A percentile compares a stretch with the other conserved stretches of the same genome.
These are phyloP conservation scores for Bambusicola thoracicus DNA, from an alignment of 2,113 vertebrate genomes.

Conservation along the genomic window DNA sequence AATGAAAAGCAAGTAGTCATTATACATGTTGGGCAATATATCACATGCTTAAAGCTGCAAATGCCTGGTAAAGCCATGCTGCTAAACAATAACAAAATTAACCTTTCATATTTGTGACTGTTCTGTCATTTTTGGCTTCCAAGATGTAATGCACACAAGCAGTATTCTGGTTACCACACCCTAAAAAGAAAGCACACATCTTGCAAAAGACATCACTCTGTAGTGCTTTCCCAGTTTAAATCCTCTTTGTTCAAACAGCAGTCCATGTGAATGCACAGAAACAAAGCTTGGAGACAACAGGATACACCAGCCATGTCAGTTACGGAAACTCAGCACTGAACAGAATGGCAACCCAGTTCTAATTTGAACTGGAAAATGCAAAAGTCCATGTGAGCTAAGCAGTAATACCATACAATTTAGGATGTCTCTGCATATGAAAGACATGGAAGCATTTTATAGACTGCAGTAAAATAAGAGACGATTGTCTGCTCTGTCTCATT, in stretches of 20 bases:
- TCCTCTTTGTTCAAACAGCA: not conserved
- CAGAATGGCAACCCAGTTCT: not conserved
- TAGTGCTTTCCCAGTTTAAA: not conserved
- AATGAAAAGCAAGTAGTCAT: not conserved
- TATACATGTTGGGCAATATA: not conserved
- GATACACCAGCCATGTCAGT: not conserved
- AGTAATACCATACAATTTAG: not conserved
- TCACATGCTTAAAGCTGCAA: not conserved
- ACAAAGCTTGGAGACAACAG: not conserved
- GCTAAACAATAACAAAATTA: not conserved
- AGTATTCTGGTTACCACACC: not conserved
- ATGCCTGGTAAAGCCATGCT: not conserved
- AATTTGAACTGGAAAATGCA: not conserved
- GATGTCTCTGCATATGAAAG: not conserved
- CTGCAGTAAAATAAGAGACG: not conserved
- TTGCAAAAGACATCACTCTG: not conserved
- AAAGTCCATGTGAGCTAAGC: not conserved
- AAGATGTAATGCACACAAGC: not conserved
- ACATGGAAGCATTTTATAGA: not conserved
- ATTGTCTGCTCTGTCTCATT: not conserved
- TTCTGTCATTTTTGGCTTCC: not conserved
- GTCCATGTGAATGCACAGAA: not conserved
- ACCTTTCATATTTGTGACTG: not conserved
- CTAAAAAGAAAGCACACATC: not conserved
- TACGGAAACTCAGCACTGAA: not conserved